Evolutionary conservation across 2,113 vertebrate species (phyloP).

Genomic region (Pteropus alecto): DNA sequence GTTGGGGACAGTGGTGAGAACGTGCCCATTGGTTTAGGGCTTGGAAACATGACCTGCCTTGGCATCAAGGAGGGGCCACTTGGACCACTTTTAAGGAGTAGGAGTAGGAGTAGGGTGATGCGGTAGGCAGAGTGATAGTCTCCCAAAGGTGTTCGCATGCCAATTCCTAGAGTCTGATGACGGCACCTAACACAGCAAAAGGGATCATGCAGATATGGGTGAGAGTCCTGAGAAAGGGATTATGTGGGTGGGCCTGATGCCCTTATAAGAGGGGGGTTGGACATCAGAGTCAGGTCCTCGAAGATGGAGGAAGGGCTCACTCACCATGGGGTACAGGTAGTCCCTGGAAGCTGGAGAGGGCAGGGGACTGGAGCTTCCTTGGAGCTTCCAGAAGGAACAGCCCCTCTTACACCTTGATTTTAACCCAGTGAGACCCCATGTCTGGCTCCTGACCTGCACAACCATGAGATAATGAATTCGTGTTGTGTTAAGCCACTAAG

Average conservation of each 20-base stretch:
- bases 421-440: not conserved
- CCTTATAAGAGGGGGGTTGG: not conserved
- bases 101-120: not conserved
- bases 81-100: not conserved
- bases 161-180: no score
- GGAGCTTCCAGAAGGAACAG: not conserved
- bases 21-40: accelerated
- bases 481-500: not conserved
- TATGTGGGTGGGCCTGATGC: accelerated
- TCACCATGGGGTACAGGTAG: not conserved
- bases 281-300: not conserved
- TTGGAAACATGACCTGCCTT: not conserved
- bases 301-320: not conserved
- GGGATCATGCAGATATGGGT: not conserved
- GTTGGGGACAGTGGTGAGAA: not conserved
- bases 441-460: not conserved
- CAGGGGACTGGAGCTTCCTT: not conserved
- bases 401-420: not conserved
- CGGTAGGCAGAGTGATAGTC: not conserved
- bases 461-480: not conserved
- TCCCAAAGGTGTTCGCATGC: not conserved
- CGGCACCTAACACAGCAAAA: not conserved
- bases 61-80: no score
- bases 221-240: not conserved
- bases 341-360: not conserved